Base-by-base conservation (phyloP, 2,888 invertebrate species). In the Drosophila neonasuta region DNA sequence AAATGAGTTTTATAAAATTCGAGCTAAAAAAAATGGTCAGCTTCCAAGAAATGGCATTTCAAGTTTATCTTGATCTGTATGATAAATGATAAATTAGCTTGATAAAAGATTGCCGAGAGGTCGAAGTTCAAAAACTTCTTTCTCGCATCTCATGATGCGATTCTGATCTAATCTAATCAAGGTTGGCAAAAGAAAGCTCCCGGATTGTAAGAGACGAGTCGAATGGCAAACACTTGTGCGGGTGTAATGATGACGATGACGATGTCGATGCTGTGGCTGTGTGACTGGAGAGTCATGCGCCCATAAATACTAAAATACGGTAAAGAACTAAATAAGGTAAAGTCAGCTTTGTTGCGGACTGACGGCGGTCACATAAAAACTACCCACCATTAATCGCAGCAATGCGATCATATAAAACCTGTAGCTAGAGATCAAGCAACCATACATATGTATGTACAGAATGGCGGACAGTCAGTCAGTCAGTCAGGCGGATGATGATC, bases 251-350 rank as follows among this genome's bases (percentile, higher is more conserved):
- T 72, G 62, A 69, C 61, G 68, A 68, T 72, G 62, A 69, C 61
- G 71, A 62, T 34, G 48, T 34, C 42, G 55, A 55, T 34, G 71
- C 41, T 46, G 46, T 3, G 29, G 2, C n/a, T 13, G n/a, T 13
- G 39, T 7, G 32, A 39, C 13, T 39, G 61, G 41, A 55, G 67
- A 64, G 79, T 79, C 79, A 84, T 81, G 68, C 74, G 64, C 59
- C 71, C 79, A 79, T 81, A 84, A 83, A 81, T 74, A 59, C 58
- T 65, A 58, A 61, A 39, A 63, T 56, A 61, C 51, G 44, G 15
- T 48, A 48, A 68, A 61, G 54, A 71, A 77, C 81, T 84, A 72
- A 84, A 81, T 75, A 81, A 63, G 81, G 81, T 68, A 84, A 78
- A 81, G 77, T 60, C 77, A 81, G 73, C 68, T 84, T 45, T 79